Base-by-base conservation (phyloP, 2,797 vertebrate genomes). In the Brachyalestes nurse region DNA sequence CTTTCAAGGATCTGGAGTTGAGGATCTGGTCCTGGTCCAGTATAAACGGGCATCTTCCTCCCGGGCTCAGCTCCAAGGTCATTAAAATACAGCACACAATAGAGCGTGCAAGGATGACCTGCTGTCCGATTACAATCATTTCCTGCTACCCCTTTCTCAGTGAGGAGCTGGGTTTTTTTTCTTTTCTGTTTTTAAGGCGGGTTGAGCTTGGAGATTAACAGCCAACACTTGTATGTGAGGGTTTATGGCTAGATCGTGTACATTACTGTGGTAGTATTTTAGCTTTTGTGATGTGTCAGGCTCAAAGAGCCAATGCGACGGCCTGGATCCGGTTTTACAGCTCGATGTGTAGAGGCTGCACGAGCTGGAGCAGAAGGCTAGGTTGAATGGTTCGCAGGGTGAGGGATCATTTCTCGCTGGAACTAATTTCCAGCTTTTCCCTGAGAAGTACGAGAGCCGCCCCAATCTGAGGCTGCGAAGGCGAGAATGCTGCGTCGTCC, bases 11-110 rank as follows among this genome's bases (percentile, higher is more conserved):
- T 78, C n/a, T 28, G 19, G 28, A 66, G 25, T 19, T 42, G 19
- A 74, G 42, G 58, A 17, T 78, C 45, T 82, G 70, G 42, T 66
- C 61, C 8, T 42, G 45, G 55, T 66, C 62, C 75, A 66, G 61
- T 67, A n/a, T 78, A 67, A 58, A 73, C 53, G 45, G 58, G n/a
- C n/a, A 77, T 77, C 69, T 66, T 72, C 38, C 10, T 84, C 25
- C 64, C 21, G 21, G 40, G 58, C 58, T 58, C 40, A 10, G 62
- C 13, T 25, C 61, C 75, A 82, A 47, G 55, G 76, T 74, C 65
- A 25, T 55, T 57, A 55, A 55, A 67, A 25, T 45, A 69, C 64
- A 67, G 51, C 28, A 16, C 13, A 55, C 76, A 61, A 69, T 53
- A 40, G n/a, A 62, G 38, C 38, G 10, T 1, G 13, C 45, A 58